phyloP scores from a whole-genome alignment of 2,113 vertebrate genomes.

The Gobiocypris rarus region DNA sequence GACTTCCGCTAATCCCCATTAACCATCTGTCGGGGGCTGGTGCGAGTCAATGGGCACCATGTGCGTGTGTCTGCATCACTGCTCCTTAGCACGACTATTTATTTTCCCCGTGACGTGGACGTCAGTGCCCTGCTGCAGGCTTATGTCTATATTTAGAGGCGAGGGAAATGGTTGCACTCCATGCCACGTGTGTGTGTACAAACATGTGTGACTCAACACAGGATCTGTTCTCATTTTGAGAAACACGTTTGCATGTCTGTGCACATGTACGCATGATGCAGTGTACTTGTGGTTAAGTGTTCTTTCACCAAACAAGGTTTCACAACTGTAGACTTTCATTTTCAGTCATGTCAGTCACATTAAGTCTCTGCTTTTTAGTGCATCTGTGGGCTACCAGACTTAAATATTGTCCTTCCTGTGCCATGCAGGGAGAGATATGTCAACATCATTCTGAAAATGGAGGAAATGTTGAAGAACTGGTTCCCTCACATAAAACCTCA shows the following conservation, averaged over 20 bases:
- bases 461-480: conserved; percentile 82
- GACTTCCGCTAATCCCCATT: conserved; percentile 70
- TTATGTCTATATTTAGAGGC: conserved; percentile 73
- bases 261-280: conserved; percentile 5
- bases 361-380: background rate
- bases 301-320: conserved; percentile 32
- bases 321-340: conserved; percentile 12
- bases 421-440: conserved; percentile 75
- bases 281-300: conserved; percentile 18
- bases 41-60: conserved; percentile 59
- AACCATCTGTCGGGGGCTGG: conserved; percentile 71
- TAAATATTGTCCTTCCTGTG: conserved; percentile 11
- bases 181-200: conserved; percentile 70
- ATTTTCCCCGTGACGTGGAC: conserved; percentile 60
- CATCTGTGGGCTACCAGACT: conserved; percentile 29
- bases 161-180: conserved; percentile 56
- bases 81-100: conserved; percentile 52
- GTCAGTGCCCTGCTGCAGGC: conserved; percentile 56
- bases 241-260: conserved; percentile 1
- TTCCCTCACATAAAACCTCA: conserved; percentile 76
- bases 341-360: conserved; percentile 1
- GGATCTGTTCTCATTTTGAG: conserved; percentile 18
- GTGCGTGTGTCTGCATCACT: conserved; percentile 59
- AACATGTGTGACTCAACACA: conserved; percentile 68
- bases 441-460: conserved; percentile 80